Evolutionary conservation across 2,888 invertebrate genomes (phyloP).

Genomic region (Coleophora deauratella): DNA sequence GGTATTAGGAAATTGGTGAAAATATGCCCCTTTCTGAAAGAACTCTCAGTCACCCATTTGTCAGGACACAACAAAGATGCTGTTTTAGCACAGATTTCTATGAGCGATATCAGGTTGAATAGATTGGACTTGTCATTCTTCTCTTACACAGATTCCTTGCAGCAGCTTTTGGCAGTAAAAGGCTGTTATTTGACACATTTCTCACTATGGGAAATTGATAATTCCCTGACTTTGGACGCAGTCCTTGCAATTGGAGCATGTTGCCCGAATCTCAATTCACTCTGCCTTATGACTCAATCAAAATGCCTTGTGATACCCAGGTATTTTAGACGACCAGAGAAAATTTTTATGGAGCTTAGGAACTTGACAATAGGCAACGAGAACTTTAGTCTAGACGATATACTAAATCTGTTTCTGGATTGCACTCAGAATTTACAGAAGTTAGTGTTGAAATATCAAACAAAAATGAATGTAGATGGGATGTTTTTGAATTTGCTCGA

Average conservation of each 20-base stretch:
- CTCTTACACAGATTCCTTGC: constrained; percentile 53
- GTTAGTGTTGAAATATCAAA: constrained; percentile 57
- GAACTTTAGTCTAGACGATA: constrained; percentile 50
- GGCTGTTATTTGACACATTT: constrained; percentile 61
- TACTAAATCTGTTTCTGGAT: constrained; percentile 52
- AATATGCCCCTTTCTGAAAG: constrained; percentile 57
- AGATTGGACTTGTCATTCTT: constrained; percentile 62
- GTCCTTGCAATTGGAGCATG: constrained; percentile 47
- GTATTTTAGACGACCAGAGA: constrained; percentile 38
- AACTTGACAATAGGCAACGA: constrained; percentile 58
- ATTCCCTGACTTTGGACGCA: constrained; percentile 51
- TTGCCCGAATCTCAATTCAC: constrained; percentile 54
- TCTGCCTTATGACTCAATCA: constrained; percentile 62
- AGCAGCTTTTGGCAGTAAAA: constrained; percentile 48
- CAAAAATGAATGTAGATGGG: constrained; percentile 49
- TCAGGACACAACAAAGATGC: constrained; percentile 59
- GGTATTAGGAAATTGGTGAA: constrained; percentile 55
- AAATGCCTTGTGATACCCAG: constrained; percentile 46
- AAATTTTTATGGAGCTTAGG: constrained; percentile 48
- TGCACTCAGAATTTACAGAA: constrained; percentile 50
- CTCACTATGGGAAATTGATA: constrained; percentile 61
- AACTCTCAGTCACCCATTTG: constrained; percentile 60
- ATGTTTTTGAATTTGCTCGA: constrained; percentile 44
- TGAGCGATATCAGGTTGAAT: constrained; percentile 46
- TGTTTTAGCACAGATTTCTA: constrained; percentile 52